phyloP scores from a whole-genome alignment of 2,888 invertebrate genomes.

The Xylocampa areola region DNA sequence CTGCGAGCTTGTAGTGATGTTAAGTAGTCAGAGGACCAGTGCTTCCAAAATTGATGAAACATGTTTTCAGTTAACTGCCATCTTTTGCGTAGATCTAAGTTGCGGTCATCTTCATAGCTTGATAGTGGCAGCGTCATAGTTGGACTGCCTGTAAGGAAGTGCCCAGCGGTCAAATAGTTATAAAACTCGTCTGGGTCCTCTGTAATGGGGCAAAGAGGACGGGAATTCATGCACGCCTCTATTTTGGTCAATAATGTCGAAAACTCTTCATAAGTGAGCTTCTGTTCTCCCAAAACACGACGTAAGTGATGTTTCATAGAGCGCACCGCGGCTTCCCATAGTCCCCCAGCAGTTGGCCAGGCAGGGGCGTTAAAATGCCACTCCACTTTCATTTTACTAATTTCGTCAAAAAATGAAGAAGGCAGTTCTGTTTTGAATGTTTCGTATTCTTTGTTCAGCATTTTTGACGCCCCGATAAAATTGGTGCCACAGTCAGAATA shows the following conservation, averaged over 20 bases:
- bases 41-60: conserved; percentile 29
- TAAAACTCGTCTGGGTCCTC: conserved; percentile 46
- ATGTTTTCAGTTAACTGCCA: conserved; percentile 32
- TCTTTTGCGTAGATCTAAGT: conserved; percentile 7
- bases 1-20: conserved; percentile 20
- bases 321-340: conserved; percentile 9
- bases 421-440: conserved; percentile 1
- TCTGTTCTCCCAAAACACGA: conserved; percentile 7
- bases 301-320: conserved; percentile 7
- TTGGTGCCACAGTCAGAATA: conserved; percentile 37
- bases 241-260: conserved; percentile 1
- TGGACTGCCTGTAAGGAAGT: conserved; percentile 43
- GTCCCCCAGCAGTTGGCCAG: conserved; percentile 2
- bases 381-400: conserved; percentile 6
- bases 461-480: conserved; percentile 14
- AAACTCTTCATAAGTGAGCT: conserved; percentile 7
- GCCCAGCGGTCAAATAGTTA: conserved; percentile 46
- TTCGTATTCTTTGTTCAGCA: conserved; percentile 4
- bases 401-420: not conserved
- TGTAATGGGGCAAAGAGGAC: conserved; percentile 40
- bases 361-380: conserved; percentile 13
- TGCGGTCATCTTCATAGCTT: not conserved
- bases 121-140: conserved; percentile 13
- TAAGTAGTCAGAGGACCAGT: conserved; percentile 24
- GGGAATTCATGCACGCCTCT: conserved; percentile 41